Percentiles rank a stretch among this genome's conserved stretches.
Conservation (phyloP, 2,888 invertebrate species). For the Dioctria rufipes region DNA sequence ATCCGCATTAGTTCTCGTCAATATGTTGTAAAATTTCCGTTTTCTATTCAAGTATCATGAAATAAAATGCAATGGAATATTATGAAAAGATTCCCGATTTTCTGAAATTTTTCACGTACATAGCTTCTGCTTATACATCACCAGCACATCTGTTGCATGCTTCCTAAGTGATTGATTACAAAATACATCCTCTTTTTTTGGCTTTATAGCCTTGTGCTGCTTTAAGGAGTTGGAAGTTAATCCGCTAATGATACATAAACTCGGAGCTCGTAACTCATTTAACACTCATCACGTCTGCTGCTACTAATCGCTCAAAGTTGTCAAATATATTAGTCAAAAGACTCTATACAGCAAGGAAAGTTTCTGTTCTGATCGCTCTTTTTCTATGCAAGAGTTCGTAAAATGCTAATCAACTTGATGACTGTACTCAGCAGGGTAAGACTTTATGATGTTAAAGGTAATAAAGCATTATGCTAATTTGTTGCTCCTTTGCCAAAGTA, state of each 20-base stretch:
- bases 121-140: neutral
- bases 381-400: neutral
- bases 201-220: neutral
- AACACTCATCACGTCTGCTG: slow-evolving; percentile 4
- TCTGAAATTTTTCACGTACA: neutral
- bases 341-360: neutral
- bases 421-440: too few species aligned
- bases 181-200: neutral
- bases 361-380: neutral
- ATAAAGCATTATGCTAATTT: too few species aligned
- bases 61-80: neutral
- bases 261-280: neutral
- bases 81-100: too few species aligned
- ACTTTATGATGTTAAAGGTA: too few species aligned
- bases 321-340: slow-evolving; percentile 13
- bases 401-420: slow-evolving; percentile 7
- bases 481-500: too few species aligned
- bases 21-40: too few species aligned
- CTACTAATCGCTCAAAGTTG: slow-evolving; percentile 7
- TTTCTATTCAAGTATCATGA: too few species aligned
- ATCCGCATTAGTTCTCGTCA: too few species aligned
- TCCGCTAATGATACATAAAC: slow-evolving; percentile 13
- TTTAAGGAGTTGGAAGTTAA: neutral
- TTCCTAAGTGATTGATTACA: neutral
- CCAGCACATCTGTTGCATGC: neutral